Evolutionary conservation across 2,113 vertebrate species (phyloP).

Genomic region (Brachyhypopomus occidentalis): DNA sequence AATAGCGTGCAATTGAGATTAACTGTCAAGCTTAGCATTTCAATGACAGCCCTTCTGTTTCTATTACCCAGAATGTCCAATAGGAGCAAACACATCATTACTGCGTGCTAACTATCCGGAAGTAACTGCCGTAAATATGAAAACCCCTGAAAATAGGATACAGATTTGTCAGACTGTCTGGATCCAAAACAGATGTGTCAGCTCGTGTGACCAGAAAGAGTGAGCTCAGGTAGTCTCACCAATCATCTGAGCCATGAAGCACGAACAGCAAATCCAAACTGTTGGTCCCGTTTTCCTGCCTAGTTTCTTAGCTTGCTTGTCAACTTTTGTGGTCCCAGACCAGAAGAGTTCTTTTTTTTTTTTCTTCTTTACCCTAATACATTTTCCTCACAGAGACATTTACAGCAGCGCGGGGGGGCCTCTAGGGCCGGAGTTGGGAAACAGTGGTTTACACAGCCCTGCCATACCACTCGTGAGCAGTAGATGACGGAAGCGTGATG

Average conservation of each 20-base stretch:
- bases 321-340: not conserved
- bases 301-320: not conserved
- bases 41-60: conserved; percentile 57
- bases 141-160: conserved; percentile 52
- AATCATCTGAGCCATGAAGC: conserved; percentile 22
- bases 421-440: no score
- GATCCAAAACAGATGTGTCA: conserved; percentile 71
- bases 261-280: not conserved
- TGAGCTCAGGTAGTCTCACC: conserved; percentile 10
- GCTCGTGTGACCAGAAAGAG: conserved; percentile 43
- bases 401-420: not conserved
- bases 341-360: not conserved
- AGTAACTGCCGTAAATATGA: conserved; percentile 55
- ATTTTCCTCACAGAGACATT: not conserved
- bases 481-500: not conserved
- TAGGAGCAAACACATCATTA: conserved; percentile 50
- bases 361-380: not conserved
- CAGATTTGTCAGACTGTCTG: conserved; percentile 53
- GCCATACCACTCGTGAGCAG: not conserved
- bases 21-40: conserved; percentile 51
- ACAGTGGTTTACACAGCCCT: not conserved
- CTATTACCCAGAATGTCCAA: conserved; percentile 49
- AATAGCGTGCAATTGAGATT: conserved; percentile 62
- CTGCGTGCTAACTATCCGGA: conserved; percentile 57
- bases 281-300: not conserved